Conservation (phyloP, 2,797 vertebrate species). For the Phataginus tetradactyla region DNA sequence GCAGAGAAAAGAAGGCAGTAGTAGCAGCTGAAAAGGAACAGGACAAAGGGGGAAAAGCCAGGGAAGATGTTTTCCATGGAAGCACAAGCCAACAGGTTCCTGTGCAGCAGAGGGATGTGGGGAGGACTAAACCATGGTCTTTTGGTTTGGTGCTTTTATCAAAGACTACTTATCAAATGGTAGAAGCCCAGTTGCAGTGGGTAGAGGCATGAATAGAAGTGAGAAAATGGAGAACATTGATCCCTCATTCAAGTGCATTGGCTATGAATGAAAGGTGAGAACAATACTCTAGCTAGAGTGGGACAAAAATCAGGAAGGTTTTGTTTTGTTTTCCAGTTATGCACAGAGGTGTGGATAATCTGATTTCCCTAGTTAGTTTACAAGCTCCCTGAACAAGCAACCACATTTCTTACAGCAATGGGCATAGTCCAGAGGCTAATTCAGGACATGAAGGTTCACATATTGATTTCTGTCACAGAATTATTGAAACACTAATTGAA, state of each 20-base stretch:
- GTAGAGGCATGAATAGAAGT: neutral
- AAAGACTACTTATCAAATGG: neutral
- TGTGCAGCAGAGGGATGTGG: neutral
- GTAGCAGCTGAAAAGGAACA: neutral
- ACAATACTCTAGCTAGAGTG: too few species aligned
- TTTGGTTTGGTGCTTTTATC: neutral
- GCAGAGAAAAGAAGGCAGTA: neutral
- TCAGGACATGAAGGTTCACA: neutral
- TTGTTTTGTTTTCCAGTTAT: neutral
- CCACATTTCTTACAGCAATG: neutral
- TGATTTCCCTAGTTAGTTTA: neutral
- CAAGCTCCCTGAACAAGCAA: neutral
- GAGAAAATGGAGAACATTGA: neutral
- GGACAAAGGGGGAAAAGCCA: neutral
- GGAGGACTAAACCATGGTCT: neutral
- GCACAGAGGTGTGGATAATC: neutral
- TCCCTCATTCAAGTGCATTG: neutral
- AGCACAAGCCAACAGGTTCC: neutral
- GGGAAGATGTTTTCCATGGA: neutral
- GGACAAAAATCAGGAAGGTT: fast-evolving
- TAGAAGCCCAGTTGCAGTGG: neutral
- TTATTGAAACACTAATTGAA: neutral
- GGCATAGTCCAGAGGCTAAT: neutral
- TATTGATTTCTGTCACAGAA: neutral
- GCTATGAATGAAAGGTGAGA: neutral